These are phyloP conservation scores for Arenaria interpres DNA, from an alignment of 2,113 vertebrate species.

Conservation along the genomic window DNA sequence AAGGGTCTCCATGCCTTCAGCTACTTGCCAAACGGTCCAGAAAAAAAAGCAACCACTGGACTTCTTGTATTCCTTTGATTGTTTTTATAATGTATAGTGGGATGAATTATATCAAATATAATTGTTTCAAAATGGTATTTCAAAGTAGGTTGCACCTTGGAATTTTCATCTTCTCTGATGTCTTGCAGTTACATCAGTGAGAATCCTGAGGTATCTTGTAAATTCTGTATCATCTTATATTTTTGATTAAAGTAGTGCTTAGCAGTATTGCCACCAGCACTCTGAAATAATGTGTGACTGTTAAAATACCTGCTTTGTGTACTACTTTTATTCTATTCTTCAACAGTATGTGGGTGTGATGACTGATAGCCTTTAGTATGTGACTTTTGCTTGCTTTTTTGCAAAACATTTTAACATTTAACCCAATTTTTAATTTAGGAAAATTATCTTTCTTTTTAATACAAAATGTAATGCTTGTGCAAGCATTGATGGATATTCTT, in stretches of 20 bases:
- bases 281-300: neutral
- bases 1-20: neutral
- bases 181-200: neutral
- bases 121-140: neutral
- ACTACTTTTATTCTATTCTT: neutral
- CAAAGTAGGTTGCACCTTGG: neutral
- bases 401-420: neutral
- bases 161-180: neutral
- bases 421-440: neutral
- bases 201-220: neutral
- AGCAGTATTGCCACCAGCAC: conserved; percentile 35
- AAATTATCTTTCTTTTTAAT: neutral
- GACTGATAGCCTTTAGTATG: neutral
- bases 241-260: neutral
- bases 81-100: neutral
- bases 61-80: neutral
- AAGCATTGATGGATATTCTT: neutral
- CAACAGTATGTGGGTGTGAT: neutral
- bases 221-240: neutral
- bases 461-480: neutral
- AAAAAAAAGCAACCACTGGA: neutral
- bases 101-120: neutral
- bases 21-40: neutral
- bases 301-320: conserved; percentile 13
- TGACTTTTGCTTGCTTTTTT: neutral